Percentiles rank a stretch among this genome's conserved stretches.
Conservation (phyloP, 2,113 vertebrate species). For the Zeus faber region DNA sequence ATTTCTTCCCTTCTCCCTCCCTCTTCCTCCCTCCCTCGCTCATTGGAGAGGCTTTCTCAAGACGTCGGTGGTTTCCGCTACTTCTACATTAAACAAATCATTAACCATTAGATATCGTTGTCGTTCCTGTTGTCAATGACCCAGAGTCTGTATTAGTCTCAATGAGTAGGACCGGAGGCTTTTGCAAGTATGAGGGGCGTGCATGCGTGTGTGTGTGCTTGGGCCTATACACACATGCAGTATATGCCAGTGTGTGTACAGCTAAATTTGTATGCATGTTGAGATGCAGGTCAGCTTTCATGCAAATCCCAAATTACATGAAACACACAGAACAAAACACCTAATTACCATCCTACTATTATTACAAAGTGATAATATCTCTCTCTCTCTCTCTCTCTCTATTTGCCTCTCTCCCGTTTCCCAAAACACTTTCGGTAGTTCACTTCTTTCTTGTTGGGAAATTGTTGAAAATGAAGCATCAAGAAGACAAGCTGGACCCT, state of each 20-base stretch:
- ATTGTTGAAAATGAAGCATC: background rate
- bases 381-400: background rate
- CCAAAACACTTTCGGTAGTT: background rate
- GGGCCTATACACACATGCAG: conserved; percentile 1
- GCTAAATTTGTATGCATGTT: too few species aligned
- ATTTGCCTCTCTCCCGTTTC: too few species aligned
- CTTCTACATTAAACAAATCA: conserved; percentile 71
- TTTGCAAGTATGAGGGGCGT: conserved; percentile 5
- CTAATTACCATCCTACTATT: too few species aligned
- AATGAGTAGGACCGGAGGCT: background rate
- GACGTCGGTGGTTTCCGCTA: conserved; percentile 62
- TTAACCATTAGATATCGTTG: conserved; percentile 63
- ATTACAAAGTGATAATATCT: too few species aligned
- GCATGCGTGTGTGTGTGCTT: conserved; percentile 7
- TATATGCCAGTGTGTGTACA: too few species aligned
- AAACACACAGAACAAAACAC: too few species aligned
- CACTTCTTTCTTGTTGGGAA: too few species aligned
- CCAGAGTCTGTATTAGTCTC: conserved; percentile 30
- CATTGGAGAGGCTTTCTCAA: conserved; percentile 59
- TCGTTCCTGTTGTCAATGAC: conserved; percentile 39
- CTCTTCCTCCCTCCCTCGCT: conserved; percentile 32
- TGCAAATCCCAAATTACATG: too few species aligned
- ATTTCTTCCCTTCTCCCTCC: conserved; percentile 23
- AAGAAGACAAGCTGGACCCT: background rate
- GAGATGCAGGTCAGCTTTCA: too few species aligned